Conservation (phyloP, 2,797 vertebrate genomes). For the Lophius americanus region DNA sequence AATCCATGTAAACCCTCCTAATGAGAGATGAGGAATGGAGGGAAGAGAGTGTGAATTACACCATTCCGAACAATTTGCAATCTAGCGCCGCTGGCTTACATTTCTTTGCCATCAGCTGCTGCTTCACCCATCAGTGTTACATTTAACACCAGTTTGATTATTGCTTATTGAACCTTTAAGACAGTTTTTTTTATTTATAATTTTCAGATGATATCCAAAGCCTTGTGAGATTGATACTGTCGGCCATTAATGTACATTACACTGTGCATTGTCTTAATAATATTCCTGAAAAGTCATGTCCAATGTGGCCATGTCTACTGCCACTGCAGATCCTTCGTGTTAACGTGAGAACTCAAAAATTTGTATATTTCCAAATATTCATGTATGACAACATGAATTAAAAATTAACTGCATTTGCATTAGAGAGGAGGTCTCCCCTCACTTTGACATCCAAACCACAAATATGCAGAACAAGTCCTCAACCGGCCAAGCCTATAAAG, state of each 20-base stretch:
- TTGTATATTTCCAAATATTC: too few relatives aligned
- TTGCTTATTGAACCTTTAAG: not conserved
- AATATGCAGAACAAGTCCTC: not conserved
- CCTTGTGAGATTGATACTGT: too few relatives aligned
- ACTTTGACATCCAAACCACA: conserved; percentile 4
- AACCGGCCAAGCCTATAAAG: conserved; percentile 12
- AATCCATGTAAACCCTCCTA: not conserved
- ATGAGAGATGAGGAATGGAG: not conserved
- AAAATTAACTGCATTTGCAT: too few relatives aligned
- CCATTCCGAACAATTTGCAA: conserved; percentile 9
- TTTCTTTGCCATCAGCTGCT: conserved; percentile 10
- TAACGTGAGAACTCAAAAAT: too few relatives aligned
- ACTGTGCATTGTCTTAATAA: too few relatives aligned
- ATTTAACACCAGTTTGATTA: conserved; percentile 28
- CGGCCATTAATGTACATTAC: too few relatives aligned
- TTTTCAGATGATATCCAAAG: too few relatives aligned
- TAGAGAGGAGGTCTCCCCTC: not conserved
- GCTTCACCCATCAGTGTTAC: conserved; percentile 9
- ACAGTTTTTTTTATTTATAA: too few relatives aligned
- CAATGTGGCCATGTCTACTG: too few relatives aligned
- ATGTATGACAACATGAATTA: too few relatives aligned
- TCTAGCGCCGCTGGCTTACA: conserved; percentile 21
- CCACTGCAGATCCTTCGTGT: too few relatives aligned
- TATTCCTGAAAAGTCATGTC: too few relatives aligned
- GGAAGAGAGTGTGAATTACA: not conserved